A percentile compares a stretch with the other conserved stretches of the same genome.
Conservation (phyloP, 2,113 vertebrate species). For the Limnothrissa miodon region DNA sequence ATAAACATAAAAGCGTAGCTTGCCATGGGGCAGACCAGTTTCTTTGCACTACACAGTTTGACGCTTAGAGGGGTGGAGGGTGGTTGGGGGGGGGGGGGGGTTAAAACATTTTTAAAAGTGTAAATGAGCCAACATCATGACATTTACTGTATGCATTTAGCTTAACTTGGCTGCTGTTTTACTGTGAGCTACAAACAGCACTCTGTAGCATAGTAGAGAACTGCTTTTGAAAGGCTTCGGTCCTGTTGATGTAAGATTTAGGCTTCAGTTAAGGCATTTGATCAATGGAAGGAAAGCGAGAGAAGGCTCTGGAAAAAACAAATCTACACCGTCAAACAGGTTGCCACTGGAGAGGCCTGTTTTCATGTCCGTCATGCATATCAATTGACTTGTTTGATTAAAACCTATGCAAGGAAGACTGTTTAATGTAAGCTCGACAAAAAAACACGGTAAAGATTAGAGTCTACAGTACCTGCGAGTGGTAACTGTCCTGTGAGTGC, state of each 20-base stretch:
- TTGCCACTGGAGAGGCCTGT: slow-evolving; percentile 1
- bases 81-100: background rate
- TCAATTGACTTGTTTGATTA: background rate
- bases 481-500: background rate
- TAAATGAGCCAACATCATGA: background rate
- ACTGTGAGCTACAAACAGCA: slow-evolving; percentile 11
- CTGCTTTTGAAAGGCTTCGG: background rate
- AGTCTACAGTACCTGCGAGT: background rate
- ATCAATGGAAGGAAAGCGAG: slow-evolving; percentile 5
- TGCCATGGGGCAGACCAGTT: background rate
- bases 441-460: background rate
- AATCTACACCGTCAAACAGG: background rate
- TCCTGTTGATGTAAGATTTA: background rate
- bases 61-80: background rate
- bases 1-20: background rate
- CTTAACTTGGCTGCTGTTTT: background rate
- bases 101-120: background rate
- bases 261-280: slow-evolving; percentile 12
- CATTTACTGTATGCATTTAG: background rate
- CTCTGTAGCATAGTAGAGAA: background rate
- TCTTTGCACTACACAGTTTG: background rate
- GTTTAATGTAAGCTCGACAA: background rate
- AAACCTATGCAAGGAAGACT: background rate
- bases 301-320: background rate
- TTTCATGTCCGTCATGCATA: slow-evolving; percentile 1